These are phyloP conservation scores for Limnephilus rhombicus DNA, from an alignment of 2,888 invertebrate species.

Conservation along the genomic window DNA sequence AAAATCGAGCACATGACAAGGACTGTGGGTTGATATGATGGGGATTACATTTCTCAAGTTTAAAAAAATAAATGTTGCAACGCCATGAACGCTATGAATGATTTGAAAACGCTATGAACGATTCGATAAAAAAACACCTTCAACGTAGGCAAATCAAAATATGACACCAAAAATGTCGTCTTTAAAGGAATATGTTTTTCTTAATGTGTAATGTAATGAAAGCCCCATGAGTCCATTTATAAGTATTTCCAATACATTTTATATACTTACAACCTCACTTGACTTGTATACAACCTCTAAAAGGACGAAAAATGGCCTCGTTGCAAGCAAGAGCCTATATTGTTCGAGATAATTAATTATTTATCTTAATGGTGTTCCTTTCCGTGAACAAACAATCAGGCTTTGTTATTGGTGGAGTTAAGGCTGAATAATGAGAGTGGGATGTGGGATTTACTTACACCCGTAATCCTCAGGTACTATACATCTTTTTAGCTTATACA, in stretches of 20 bases:
- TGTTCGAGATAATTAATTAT: slow-evolving; percentile 42
- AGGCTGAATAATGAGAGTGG: slow-evolving; percentile 27
- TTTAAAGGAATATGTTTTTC: too few relatives aligned
- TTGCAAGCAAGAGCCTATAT: slow-evolving; percentile 11
- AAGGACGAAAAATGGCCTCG: slow-evolving; percentile 24
- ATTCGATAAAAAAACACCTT: too few relatives aligned
- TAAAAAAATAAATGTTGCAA: too few relatives aligned
- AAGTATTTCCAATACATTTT: not conserved
- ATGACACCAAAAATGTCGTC: too few relatives aligned
- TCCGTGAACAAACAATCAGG: slow-evolving; percentile 46
- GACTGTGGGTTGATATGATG: too few relatives aligned
- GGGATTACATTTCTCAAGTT: too few relatives aligned
- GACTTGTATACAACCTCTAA: not conserved
- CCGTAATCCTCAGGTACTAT: not conserved
- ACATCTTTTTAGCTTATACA: not conserved
- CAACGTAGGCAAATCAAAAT: too few relatives aligned
- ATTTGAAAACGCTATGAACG: too few relatives aligned
- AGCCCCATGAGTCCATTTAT: not conserved
- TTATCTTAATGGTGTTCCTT: slow-evolving; percentile 36
- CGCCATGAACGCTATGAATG: too few relatives aligned
- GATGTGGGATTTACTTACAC: slow-evolving; percentile 24
- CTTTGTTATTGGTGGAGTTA: slow-evolving; percentile 21
- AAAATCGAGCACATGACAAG: too few relatives aligned
- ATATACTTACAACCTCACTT: not conserved
- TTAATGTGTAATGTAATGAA: fast-evolving